Evolutionary conservation across 2,888 invertebrate species (phyloP).

Genomic region (Cephalotes varians): DNA sequence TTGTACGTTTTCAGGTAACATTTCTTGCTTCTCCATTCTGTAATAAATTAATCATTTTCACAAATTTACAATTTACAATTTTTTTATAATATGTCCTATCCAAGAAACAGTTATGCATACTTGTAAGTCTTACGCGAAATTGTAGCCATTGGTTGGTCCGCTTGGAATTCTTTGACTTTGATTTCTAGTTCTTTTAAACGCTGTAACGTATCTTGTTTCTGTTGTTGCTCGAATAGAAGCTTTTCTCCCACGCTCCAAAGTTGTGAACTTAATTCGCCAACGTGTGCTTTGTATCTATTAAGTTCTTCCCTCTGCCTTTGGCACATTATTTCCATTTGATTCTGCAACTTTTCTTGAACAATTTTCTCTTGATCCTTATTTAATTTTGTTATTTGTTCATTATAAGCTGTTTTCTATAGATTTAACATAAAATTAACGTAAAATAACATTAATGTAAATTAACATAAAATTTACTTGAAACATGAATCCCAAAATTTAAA

Average conservation of each 20-base stretch:
- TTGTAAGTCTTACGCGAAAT: conserved; percentile 74
- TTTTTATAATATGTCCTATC: not conserved
- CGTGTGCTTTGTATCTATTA: conserved; percentile 87
- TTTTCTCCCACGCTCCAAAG: conserved; percentile 89
- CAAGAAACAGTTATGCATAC: conserved; percentile 61
- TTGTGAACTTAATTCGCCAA: conserved; percentile 87
- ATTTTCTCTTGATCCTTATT: conserved; percentile 87
- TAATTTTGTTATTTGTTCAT: conserved; percentile 88
- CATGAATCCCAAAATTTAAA: not conserved
- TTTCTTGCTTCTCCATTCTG: conserved; percentile 77
- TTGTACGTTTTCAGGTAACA: conserved; percentile 55
- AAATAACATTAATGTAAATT: too few species aligned
- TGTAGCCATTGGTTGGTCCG: conserved; percentile 28
- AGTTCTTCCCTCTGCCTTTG: conserved; percentile 82
- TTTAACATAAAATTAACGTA: conserved; percentile 49
- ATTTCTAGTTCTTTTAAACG: conserved; percentile 77
- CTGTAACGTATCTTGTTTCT: conserved; percentile 87
- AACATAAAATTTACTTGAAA: conserved; percentile 20
- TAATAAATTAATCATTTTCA: conserved; percentile 46
- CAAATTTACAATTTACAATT: not conserved
- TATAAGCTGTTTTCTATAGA: conserved; percentile 86
- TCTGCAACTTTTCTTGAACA: conserved; percentile 83
- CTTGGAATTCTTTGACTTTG: conserved; percentile 41
- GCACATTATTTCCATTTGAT: conserved; percentile 82
- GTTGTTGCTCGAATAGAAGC: conserved; percentile 87